Evolutionary conservation across 2,797 vertebrate genomes (phyloP).

Genomic region (Phylloscopus collybita): DNA sequence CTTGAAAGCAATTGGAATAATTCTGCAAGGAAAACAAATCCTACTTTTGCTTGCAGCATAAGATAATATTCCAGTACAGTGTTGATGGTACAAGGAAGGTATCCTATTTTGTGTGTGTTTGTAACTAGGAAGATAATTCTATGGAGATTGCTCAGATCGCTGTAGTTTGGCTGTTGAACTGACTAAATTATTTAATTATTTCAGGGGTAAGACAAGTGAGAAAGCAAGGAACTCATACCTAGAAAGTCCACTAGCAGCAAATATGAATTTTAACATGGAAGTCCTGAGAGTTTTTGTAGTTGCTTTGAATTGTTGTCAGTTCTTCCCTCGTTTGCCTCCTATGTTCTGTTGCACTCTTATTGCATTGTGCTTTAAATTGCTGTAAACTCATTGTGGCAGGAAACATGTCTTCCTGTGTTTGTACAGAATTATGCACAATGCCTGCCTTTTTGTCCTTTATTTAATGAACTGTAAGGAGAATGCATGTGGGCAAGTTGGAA

Average conservation of each 20-base stretch:
- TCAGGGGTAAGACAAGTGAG: not conserved
- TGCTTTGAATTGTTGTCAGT: constrained; percentile 30
- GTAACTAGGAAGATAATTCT: not conserved
- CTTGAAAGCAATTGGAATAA: not conserved
- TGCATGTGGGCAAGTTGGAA: not conserved
- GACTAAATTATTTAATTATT: not conserved
- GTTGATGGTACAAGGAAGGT: not conserved
- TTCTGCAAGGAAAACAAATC: not conserved
- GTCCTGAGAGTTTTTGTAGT: not conserved
- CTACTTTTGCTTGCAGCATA: not conserved
- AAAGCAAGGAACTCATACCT: not conserved
- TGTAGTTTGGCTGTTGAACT: not conserved
- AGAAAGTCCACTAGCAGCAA: not conserved
- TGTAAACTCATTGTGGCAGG: constrained; percentile 68
- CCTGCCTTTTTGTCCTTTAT: constrained; percentile 64
- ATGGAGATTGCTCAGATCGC: not conserved
- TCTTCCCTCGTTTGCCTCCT: constrained; percentile 45
- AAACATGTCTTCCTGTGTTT: constrained; percentile 71
- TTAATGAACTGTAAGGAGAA: constrained; percentile 56
- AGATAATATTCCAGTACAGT: not conserved
- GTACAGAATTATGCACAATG: constrained; percentile 66
- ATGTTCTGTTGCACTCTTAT: constrained; percentile 21
- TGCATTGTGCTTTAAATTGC: constrained; percentile 68
- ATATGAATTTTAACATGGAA: not conserved
- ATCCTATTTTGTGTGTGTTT: not conserved